These are phyloP conservation scores for Orestias chungarensis DNA, from an alignment of 2,797 vertebrate genomes.

Conservation along the genomic window DNA sequence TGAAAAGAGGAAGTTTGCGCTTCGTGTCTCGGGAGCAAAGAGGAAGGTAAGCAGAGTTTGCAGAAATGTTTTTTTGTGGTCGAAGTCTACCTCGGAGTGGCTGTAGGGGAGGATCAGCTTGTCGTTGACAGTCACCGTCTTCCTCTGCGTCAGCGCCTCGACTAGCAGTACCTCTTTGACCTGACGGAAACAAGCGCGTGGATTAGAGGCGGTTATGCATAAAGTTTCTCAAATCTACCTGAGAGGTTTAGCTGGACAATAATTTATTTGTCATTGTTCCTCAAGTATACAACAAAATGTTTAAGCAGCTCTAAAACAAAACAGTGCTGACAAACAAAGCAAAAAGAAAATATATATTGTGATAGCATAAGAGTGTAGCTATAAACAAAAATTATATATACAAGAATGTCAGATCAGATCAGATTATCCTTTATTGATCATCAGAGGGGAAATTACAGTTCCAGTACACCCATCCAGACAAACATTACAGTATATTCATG, in stretches of 20 bases:
- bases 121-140: conserved; percentile 96
- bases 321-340: too few species aligned
- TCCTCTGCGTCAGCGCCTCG: conserved; percentile 97
- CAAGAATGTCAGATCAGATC: too few species aligned
- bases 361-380: too few species aligned
- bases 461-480: too few species aligned
- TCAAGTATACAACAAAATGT: too few species aligned
- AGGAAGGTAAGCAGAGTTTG: conserved; percentile 11
- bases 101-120: conserved; percentile 98
- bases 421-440: too few species aligned
- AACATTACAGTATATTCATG: too few species aligned
- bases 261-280: too few species aligned
- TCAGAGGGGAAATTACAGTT: too few species aligned
- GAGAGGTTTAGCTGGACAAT: not conserved
- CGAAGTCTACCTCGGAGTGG: conserved; percentile 84
- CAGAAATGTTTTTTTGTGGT: not conserved
- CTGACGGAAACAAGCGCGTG: conserved; percentile 68
- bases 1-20: not conserved
- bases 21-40: conserved; percentile 4
- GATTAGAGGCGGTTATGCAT: not conserved
- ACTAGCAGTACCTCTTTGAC: conserved; percentile 94
- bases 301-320: too few species aligned
- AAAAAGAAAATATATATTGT: too few species aligned
- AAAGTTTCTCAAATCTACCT: not conserved
- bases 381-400: too few species aligned